Conservation (phyloP, 2,888 invertebrate genomes). For the Hoplodrina ambigua region DNA sequence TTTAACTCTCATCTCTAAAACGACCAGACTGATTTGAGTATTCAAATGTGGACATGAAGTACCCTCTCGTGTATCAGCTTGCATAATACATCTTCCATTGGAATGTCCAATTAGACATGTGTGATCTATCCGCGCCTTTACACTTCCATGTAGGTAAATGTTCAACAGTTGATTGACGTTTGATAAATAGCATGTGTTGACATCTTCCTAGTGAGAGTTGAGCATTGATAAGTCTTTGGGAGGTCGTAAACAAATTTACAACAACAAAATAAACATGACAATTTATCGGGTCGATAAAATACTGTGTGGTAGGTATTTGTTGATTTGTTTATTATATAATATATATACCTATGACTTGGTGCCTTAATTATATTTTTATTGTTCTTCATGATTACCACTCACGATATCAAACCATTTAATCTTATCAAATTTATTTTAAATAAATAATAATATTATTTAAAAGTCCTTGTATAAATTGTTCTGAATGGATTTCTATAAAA, state of each 20-base stretch:
- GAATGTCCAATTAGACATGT: conserved; percentile 50
- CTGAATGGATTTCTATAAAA: conserved; percentile 49
- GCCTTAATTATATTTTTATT: conserved; percentile 51
- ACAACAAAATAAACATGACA: conserved; percentile 69
- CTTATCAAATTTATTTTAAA: conserved; percentile 51
- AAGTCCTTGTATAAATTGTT: conserved; percentile 35
- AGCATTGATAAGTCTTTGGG: conserved; percentile 78
- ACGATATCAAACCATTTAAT: conserved; percentile 27
- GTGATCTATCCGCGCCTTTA: conserved; percentile 62
- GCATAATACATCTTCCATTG: conserved; percentile 51
- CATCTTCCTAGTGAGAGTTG: conserved; percentile 78
- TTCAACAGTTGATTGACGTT: conserved; percentile 76
- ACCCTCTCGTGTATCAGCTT: conserved; percentile 48
- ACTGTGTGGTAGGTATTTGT: conserved; percentile 41
- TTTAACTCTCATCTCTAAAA: conserved; percentile 9
- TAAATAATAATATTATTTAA: conserved; percentile 34
- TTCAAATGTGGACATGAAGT: conserved; percentile 57
- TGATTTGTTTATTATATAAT: conserved; percentile 46
- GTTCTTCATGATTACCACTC: conserved; percentile 27
- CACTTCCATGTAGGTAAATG: conserved; percentile 66
- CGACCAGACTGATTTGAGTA: conserved; percentile 52
- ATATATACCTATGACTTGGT: conserved; percentile 34
- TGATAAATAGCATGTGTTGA: conserved; percentile 82
- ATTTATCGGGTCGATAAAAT: conserved; percentile 63
- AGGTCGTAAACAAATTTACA: conserved; percentile 73